phyloP scores from a whole-genome alignment of 2,797 vertebrate genomes.

The Menidia menidia region DNA sequence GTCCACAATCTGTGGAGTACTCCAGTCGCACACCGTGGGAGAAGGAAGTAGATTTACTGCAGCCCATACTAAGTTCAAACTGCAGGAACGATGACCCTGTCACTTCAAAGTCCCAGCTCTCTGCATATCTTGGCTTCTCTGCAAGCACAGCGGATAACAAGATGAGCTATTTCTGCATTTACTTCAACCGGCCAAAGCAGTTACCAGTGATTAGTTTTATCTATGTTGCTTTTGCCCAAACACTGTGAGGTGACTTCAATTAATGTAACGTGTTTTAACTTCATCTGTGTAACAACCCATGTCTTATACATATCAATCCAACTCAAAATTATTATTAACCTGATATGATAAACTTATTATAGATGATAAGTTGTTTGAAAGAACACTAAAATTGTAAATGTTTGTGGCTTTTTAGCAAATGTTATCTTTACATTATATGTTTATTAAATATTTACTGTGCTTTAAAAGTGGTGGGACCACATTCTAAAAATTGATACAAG shows the following conservation, averaged over 20 bases:
- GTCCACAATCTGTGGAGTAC: slow-evolving; percentile 93
- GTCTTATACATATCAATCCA: too few species aligned
- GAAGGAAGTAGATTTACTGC: slow-evolving; percentile 90
- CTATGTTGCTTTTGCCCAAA: too few species aligned
- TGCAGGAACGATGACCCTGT: slow-evolving; percentile 94
- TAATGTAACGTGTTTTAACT: not conserved
- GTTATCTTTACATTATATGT: too few species aligned
- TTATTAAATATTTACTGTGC: too few species aligned
- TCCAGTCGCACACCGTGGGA: slow-evolving; percentile 90
- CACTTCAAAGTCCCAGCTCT: slow-evolving; percentile 98
- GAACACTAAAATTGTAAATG: too few species aligned
- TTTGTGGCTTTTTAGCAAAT: too few species aligned
- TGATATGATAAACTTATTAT: too few species aligned
- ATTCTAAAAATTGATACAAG: too few species aligned
- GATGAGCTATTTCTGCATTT: not conserved
- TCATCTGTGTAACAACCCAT: too few species aligned
- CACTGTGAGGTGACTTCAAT: not conserved
- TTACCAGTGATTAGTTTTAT: not conserved
- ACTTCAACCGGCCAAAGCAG: not conserved
- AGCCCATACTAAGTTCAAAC: slow-evolving; percentile 97
- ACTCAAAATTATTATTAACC: too few species aligned
- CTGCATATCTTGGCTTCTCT: slow-evolving; percentile 95
- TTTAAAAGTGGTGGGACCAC: too few species aligned
- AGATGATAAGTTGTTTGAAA: too few species aligned
- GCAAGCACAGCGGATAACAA: slow-evolving; percentile 24